Evolutionary conservation across 1,140 invertebrate species (phyloP), one percentile per base, ranked within the genome.

Genomic region (Manduca sexta): DNA sequence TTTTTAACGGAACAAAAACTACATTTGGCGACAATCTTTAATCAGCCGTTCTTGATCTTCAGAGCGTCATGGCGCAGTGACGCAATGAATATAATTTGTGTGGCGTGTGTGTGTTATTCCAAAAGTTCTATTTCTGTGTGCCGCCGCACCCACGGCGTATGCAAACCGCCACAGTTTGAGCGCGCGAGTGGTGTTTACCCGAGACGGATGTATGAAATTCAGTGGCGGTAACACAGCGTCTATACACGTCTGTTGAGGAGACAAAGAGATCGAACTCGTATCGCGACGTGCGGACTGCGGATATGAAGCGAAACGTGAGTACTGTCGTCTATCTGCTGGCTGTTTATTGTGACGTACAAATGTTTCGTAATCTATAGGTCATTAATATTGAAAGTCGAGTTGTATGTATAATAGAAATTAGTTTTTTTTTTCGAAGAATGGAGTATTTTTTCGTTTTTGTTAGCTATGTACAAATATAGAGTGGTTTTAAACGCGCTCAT

Each of bases 231-330:
- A 42, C 52, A 44, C 21, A 3, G 21, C 21, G 4, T 26, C 21
- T 26, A 26, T 26, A 26, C 21, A 26, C 21, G 21, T 3, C 21
- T 26, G 21, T 26, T 8, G 21, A 8, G 4, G 21, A 26, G 21
- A 26, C 1, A 26, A 26, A 26, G 49, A 44, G 48, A 49, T 26
- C 0, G 21, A 26, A 26, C 21, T n/a, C n/a, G n/a, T n/a, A n/a
- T n/a, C n/a, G 48, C 21, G 38, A 21, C 34, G 14, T 26, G 37
- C 72, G 65, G 70, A 49, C 55, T 54, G 52, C 63, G 67, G 62
- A 69, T 57, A 84, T 84, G 80, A 84, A 84, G 66, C 68, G 80
- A 67, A 84, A 84, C 49, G 79, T 84, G 53, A 80, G 80, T 84
- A 80, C 42, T 51, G 21, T 26, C 21, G 4, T 5, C 21, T 26